Evolutionary conservation across 2,113 vertebrate species (phyloP).

Genomic region (Oncorhynchus tshawytscha): DNA sequence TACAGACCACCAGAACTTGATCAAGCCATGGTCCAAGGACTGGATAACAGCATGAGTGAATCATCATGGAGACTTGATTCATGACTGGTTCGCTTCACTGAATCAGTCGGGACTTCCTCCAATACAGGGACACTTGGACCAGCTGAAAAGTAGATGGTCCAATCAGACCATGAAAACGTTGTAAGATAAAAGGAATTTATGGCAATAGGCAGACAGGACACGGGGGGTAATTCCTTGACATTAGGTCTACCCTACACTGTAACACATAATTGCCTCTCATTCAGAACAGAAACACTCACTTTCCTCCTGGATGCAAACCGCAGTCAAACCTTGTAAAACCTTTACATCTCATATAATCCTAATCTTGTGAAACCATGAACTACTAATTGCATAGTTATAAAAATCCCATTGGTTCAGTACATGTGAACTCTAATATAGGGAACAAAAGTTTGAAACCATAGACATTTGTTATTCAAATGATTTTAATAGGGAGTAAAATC

Average conservation of each 20-base stretch:
- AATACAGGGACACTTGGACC: too few species aligned
- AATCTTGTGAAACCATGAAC: slow-evolving; percentile 39
- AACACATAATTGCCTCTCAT: slow-evolving; percentile 21
- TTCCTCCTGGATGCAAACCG: slow-evolving; percentile 37
- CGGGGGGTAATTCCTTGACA: neutral
- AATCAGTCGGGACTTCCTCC: too few species aligned
- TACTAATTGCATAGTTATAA: slow-evolving; percentile 43
- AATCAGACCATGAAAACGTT: too few species aligned
- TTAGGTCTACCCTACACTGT: neutral
- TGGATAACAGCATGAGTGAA: slow-evolving; percentile 59
- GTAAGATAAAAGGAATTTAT: too few species aligned
- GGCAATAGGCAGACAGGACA: too few species aligned
- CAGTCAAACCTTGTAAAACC: slow-evolving; percentile 35
- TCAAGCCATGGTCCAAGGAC: slow-evolving; percentile 60
- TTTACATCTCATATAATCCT: slow-evolving; percentile 34
- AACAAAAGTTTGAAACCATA: neutral
- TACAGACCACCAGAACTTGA: slow-evolving; percentile 66
- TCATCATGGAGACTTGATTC: neutral
- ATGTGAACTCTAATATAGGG: slow-evolving; percentile 11
- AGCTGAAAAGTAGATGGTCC: too few species aligned
- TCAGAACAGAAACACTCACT: slow-evolving; percentile 12
- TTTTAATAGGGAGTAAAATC: neutral
- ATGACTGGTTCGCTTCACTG: too few species aligned
- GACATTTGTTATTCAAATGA: neutral
- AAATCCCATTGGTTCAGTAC: slow-evolving; percentile 38